These are phyloP conservation scores for Cliona cf. orientalis DNA, from an alignment of 37 sponge, comb jelly and placozoan species.

Conservation along the genomic window DNA sequence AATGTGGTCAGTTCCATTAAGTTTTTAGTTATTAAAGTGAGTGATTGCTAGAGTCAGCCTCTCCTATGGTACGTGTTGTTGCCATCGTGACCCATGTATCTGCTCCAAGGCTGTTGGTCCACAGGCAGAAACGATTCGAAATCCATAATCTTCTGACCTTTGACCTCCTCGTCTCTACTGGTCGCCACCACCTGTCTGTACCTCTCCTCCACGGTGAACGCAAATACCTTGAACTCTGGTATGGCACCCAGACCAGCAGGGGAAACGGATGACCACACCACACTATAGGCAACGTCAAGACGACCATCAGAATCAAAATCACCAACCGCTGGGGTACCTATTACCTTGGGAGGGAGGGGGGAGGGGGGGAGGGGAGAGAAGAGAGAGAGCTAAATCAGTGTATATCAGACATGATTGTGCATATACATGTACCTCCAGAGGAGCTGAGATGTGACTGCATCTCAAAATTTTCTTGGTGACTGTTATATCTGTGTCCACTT, in stretches of 20 bases:
- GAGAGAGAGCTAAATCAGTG: too few species aligned
- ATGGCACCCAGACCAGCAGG: neutral
- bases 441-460: conserved; percentile 24
- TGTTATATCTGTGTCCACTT: too few species aligned
- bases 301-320: conserved; percentile 66
- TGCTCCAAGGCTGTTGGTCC: conserved; percentile 70
- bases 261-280: neutral
- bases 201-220: conserved; percentile 42
- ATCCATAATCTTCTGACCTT: conserved; percentile 21
- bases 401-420: neutral
- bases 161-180: too few species aligned
- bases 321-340: conserved; percentile 33
- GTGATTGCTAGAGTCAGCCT: too few species aligned
- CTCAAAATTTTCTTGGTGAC: neutral
- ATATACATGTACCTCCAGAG: neutral
- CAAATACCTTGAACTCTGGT: neutral
- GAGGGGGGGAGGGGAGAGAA: too few species aligned
- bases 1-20: too few species aligned
- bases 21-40: too few species aligned
- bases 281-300: conserved; percentile 44
- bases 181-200: conserved; percentile 31
- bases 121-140: conserved; percentile 45
- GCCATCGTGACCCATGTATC: conserved; percentile 72
- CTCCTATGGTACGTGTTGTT: neutral
- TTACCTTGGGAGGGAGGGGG: neutral